phyloP scores from a whole-genome alignment of 64 coral and sea anemone species.

The Catalaphyllia jardinei region DNA sequence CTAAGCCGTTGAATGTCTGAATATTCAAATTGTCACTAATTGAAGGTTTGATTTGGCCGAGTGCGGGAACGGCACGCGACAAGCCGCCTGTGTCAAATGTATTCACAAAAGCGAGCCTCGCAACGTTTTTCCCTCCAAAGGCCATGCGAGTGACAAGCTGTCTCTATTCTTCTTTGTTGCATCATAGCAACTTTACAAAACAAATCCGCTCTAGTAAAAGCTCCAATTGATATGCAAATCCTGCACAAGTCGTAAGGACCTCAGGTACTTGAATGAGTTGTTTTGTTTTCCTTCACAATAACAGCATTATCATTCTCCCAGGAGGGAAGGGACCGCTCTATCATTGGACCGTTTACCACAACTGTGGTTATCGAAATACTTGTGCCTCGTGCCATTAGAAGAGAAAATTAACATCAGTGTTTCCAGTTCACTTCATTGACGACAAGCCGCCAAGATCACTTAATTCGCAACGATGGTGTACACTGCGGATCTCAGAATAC shows the following conservation, averaged over 20 bases:
- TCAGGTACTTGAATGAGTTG: conserved; percentile 36
- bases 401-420: conserved; percentile 18
- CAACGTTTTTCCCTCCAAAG: neutral
- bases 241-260: conserved; percentile 21
- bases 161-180: neutral
- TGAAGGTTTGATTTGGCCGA: neutral
- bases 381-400: conserved; percentile 35
- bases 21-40: neutral
- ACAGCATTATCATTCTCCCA: conserved; percentile 33
- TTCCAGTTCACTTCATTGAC: neutral
- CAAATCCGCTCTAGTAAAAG: conserved; percentile 15
- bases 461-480: neutral
- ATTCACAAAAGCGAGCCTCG: neutral
- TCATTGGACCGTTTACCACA: conserved; percentile 17
- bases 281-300: conserved; percentile 33
- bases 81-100: conserved; percentile 6
- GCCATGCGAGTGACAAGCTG: conserved; percentile 25
- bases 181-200: conserved; percentile 23
- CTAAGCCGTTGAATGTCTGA: neutral
- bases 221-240: conserved; percentile 32
- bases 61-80: neutral
- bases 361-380: conserved; percentile 29
- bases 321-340: neutral
- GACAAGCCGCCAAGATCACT: neutral
- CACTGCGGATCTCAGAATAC: neutral